A percentile compares a stretch with the other conserved stretches of the same genome.
phyloP scores from a whole-genome alignment of 2,113 vertebrate genomes.

The Smithornis capensis region DNA sequence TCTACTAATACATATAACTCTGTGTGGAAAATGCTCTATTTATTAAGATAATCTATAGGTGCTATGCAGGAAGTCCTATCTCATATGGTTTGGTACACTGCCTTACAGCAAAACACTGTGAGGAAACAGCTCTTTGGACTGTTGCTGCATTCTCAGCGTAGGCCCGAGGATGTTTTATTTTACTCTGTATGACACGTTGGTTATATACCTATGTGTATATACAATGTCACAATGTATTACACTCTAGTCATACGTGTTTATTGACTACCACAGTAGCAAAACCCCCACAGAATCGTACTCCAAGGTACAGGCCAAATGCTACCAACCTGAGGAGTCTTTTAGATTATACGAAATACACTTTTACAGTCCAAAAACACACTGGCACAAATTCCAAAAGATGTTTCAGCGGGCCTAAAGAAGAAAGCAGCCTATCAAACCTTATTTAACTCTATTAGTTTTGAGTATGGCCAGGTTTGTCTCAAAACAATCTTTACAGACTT shows the following conservation, averaged over 20 bases:
- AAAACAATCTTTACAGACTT: neutral
- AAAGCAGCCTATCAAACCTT: neutral
- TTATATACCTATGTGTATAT: neutral
- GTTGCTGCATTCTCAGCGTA: neutral
- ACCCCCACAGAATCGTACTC: neutral
- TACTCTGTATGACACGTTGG: neutral
- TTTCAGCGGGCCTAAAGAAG: neutral
- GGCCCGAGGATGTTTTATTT: neutral
- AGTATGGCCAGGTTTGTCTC: neutral
- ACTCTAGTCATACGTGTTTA: rapidly evolving
- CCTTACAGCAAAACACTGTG: neutral
- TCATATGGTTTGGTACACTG: neutral
- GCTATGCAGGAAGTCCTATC: neutral
- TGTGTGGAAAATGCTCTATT: neutral
- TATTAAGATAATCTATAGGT: neutral
- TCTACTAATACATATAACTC: neutral
- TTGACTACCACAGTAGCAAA: neutral
- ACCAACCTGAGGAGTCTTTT: neutral
- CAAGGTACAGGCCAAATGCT: neutral
- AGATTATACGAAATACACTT: neutral
- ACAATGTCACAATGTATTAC: neutral
- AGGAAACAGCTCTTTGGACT: neutral
- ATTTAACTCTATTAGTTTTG: neutral
- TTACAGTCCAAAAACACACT: neutral
- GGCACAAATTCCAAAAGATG: neutral